These are phyloP conservation scores for Trichomycterus rosablanca DNA, from an alignment of 2,113 vertebrate genomes.

Conservation along the genomic window DNA sequence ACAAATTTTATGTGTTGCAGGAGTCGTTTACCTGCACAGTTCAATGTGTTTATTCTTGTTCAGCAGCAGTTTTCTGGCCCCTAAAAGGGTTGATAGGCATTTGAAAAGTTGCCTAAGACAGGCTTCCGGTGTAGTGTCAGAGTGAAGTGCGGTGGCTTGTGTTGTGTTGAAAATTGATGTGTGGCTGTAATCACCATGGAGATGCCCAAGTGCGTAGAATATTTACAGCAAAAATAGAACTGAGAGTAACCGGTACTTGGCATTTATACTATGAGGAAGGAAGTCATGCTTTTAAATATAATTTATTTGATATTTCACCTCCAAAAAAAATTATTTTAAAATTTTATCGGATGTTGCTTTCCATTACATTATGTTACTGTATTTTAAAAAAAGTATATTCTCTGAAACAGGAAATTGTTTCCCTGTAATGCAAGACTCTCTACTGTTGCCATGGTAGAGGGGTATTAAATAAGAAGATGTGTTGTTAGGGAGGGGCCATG, in stretches of 20 bases:
- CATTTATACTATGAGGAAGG: constrained; percentile 24
- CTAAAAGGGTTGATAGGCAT: no score
- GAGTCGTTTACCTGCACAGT: no score
- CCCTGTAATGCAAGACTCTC: background rate
- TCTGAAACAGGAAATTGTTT: background rate
- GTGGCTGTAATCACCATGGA: constrained; percentile 3
- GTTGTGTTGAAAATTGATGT: no score
- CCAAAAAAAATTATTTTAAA: no score
- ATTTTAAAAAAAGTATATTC: background rate
- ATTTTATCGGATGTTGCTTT: no score
- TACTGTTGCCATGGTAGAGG: constrained; percentile 30
- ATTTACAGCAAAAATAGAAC: background rate
- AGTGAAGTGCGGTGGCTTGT: no score
- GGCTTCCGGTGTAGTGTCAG: no score
- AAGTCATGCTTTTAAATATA: constrained; percentile 22
- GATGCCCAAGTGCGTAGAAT: background rate
- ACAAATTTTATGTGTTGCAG: no score
- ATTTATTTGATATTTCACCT: no score
- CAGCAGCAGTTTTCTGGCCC: no score
- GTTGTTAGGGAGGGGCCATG: constrained; percentile 23
- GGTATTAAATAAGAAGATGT: constrained; percentile 24
- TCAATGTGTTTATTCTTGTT: no score
- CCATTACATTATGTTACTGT: background rate
- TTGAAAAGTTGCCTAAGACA: no score
- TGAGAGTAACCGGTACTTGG: constrained; percentile 16